Base-by-base conservation (phyloP, 2,797 vertebrate genomes). In the Anniella stebbinsi region DNA sequence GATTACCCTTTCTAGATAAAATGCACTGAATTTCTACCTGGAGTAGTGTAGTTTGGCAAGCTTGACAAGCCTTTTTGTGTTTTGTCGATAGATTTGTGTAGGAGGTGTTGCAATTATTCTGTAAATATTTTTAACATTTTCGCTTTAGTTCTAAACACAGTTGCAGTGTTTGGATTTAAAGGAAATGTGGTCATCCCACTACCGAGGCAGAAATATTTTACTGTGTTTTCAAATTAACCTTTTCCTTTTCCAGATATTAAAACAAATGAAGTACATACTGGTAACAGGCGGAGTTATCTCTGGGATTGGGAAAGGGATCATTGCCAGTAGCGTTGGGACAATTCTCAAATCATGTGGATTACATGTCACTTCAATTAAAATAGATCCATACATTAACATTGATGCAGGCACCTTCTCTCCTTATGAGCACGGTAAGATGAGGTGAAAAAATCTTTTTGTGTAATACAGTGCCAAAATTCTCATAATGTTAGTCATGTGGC, bases 301-400 rank as follows among this genome's bases (percentile, higher is more conserved):
- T 0, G 99, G 99, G 86, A 99, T 99, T 36, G 99, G 99, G 57
- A 99, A 99, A 95, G 99, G 99, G 38, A 99, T 99, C 94, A 99
- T 99, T 21, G 99, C 99, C 48, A 99, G 99, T 97, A 99, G 99
- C 28, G 98, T 99, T 94, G 99, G 99, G 60, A 99, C 99, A 1
- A 99, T 99, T 92, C 97, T 99, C 82, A 99, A 99, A 94, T 99
- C 99, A 2, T 99, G 99, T 38, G 98, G 98, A 75, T 96, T 99
- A 84, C 98, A 97, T 0, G 99, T 99, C 69, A 99, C 99, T 0
- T 98, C 99, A 89, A 99, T 99, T 95, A 99, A 99, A 96, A 99
- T 99, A 73, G 99, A 99, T 92, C 99, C 99, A 0, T 99, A 99
- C 94, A 99, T 99, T 96, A 99, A 99, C 95, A 99, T 99, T 41